Percentiles rank a stretch among this genome's conserved stretches.
These are phyloP conservation scores for Rousettus madagascariensis DNA, from an alignment of 2,797 vertebrate genomes.

Conservation along the genomic window DNA sequence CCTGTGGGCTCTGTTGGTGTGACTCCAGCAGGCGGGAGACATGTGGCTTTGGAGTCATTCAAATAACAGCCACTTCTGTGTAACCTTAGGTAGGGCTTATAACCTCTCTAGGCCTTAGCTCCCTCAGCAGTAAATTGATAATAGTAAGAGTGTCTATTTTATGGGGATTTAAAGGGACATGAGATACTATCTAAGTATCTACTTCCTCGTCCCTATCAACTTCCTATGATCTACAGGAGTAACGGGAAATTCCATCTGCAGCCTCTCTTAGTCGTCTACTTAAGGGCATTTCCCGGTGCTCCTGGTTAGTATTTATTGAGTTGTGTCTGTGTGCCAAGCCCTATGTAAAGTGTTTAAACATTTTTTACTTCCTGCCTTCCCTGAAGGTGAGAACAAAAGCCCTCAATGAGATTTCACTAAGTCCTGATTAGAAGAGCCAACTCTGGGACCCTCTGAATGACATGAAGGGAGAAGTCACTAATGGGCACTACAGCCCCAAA, in stretches of 20 bases:
- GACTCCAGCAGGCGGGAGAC: not conserved
- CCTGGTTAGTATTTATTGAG: not conserved
- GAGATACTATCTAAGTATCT: not conserved
- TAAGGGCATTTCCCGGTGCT: not conserved
- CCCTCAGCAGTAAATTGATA: not conserved
- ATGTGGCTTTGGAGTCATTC: not conserved
- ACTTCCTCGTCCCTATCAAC: not conserved
- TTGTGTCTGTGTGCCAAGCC: not conserved
- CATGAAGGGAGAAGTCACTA: not conserved
- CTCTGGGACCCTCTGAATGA: not conserved
- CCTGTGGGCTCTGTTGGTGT: not conserved
- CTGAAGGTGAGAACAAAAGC: not conserved
- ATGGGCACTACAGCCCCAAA: not conserved
- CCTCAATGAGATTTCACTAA: not conserved
- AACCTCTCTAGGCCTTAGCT: not conserved
- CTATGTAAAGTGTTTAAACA: not conserved
- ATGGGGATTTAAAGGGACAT: not conserved
- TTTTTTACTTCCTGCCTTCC: constrained; percentile 9
- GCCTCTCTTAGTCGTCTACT: not conserved
- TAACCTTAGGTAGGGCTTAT: not conserved
- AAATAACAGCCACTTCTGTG: not conserved
- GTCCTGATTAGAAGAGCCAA: not conserved
- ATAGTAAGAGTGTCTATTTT: not conserved
- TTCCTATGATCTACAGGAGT: not conserved
- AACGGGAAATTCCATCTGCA: constrained; percentile 44